A percentile compares a stretch with the other conserved stretches of the same genome.
phyloP scores from a whole-genome alignment of 2,797 vertebrate species.

The Falco novaeseelandiae region DNA sequence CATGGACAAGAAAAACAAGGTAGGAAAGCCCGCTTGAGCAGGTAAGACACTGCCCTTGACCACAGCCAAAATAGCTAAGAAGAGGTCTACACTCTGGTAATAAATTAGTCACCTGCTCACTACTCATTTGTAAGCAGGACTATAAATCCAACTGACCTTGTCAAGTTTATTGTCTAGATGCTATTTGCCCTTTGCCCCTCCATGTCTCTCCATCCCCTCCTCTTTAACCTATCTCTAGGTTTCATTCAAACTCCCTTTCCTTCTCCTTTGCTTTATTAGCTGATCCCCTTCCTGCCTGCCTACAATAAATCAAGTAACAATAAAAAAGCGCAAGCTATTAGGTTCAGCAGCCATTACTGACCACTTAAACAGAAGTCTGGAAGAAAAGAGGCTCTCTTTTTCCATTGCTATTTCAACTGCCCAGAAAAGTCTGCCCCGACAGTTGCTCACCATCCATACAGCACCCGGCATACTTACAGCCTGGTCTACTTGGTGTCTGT shows the following conservation, averaged over 20 bases:
- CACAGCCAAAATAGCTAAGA: not conserved
- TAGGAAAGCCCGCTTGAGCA: slow-evolving; percentile 31
- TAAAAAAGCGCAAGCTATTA: not conserved
- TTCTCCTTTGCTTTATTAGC: not conserved
- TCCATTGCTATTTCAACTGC: not conserved
- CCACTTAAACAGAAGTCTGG: not conserved
- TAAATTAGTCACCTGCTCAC: not conserved
- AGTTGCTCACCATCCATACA: not conserved
- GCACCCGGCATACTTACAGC: not conserved
- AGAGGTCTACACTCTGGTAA: not conserved
- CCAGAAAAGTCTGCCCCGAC: not conserved
- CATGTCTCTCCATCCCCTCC: not conserved
- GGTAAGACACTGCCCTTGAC: not conserved
- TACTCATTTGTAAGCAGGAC: not conserved
- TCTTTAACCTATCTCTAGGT: not conserved
- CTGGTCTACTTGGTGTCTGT: not conserved
- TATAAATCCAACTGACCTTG: not conserved
- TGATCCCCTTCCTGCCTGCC: not conserved
- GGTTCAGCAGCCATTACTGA: not conserved
- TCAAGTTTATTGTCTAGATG: not conserved
- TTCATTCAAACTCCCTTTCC: not conserved
- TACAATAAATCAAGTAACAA: not conserved
- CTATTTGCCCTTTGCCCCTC: not conserved
- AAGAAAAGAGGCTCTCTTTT: not conserved
- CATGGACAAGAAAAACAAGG: slow-evolving; percentile 27